Evolutionary conservation across 2,797 vertebrate genomes (phyloP).

Genomic region (Otolemur crassicaudatus): DNA sequence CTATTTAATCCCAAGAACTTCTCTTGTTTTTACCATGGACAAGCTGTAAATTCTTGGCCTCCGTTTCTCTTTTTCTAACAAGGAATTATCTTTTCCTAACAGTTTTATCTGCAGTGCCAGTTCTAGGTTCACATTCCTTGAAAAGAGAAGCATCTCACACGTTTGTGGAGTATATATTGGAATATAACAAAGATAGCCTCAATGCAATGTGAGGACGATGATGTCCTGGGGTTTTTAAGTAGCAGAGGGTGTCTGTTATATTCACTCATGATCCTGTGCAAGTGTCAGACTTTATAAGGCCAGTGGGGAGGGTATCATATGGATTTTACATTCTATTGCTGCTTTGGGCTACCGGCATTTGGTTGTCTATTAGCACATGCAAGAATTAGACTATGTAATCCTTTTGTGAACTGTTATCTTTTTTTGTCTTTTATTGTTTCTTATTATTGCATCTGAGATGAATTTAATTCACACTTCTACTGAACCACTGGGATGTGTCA

Average conservation of each 20-base stretch:
- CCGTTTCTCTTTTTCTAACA: background rate
- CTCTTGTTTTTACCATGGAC: background rate
- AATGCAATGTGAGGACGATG: background rate
- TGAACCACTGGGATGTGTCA: conserved; percentile 27
- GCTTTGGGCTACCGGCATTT: conserved; percentile 2
- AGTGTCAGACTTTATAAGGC: background rate
- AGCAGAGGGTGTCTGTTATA: background rate
- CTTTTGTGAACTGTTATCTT: background rate
- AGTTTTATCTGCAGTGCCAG: background rate
- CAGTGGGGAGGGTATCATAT: background rate
- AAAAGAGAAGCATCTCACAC: background rate
- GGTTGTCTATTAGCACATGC: background rate
- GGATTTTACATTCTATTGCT: background rate
- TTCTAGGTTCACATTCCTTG: background rate
- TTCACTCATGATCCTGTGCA: background rate
- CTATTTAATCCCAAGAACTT: background rate
- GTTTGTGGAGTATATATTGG: background rate
- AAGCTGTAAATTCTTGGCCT: background rate
- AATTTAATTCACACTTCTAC: conserved; percentile 58
- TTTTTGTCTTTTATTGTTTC: background rate
- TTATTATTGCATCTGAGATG: background rate
- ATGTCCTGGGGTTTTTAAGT: conserved; percentile 37
- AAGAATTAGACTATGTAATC: background rate
- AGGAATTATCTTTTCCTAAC: background rate
- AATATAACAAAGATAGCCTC: background rate